These are phyloP conservation scores for Chrysolina haemoptera DNA, from an alignment of 2,888 invertebrate genomes.

Conservation along the genomic window DNA sequence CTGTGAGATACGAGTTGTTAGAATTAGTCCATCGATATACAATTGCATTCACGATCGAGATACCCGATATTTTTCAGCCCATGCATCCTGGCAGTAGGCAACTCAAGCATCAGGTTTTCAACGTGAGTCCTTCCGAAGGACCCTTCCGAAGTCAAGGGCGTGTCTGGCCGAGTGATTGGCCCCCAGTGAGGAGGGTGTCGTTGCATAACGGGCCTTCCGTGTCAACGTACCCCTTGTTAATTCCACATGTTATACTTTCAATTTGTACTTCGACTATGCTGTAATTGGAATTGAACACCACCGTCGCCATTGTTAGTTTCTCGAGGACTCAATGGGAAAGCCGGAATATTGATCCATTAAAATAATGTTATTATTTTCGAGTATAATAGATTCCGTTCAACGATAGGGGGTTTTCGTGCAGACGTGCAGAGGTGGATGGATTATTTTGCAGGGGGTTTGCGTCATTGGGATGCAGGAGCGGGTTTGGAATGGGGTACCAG, in stretches of 20 bases:
- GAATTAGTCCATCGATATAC: too few species aligned
- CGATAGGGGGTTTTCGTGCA: conserved; percentile 42
- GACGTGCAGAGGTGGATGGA: neutral
- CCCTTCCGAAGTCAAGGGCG: conserved; percentile 65
- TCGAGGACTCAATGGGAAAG: conserved; percentile 46
- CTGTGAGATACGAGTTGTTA: too few species aligned
- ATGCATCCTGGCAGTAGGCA: neutral
- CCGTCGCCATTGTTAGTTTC: conserved; percentile 51
- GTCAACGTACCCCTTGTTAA: conserved; percentile 58
- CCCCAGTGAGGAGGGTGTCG: conserved; percentile 62
- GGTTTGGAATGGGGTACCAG: neutral
- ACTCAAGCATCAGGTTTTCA: conserved; percentile 8
- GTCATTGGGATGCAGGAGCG: neutral
- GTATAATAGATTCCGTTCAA: conserved; percentile 48
- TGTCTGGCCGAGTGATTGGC: conserved; percentile 64
- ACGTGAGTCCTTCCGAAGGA: conserved; percentile 40
- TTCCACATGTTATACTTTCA: conserved; percentile 62
- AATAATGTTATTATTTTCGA: conserved; percentile 57
- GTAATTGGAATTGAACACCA: conserved; percentile 56
- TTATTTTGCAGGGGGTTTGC: neutral
- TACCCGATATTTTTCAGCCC: conserved; percentile 4
- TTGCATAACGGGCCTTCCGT: conserved; percentile 61
- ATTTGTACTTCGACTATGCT: conserved; percentile 59
- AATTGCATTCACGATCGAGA: neutral
- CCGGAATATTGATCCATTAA: conserved; percentile 54